Evolutionary conservation across 2,113 vertebrate species (phyloP), one percentile per base, ranked within the genome.

Genomic region (Synchiropus splendidus): DNA sequence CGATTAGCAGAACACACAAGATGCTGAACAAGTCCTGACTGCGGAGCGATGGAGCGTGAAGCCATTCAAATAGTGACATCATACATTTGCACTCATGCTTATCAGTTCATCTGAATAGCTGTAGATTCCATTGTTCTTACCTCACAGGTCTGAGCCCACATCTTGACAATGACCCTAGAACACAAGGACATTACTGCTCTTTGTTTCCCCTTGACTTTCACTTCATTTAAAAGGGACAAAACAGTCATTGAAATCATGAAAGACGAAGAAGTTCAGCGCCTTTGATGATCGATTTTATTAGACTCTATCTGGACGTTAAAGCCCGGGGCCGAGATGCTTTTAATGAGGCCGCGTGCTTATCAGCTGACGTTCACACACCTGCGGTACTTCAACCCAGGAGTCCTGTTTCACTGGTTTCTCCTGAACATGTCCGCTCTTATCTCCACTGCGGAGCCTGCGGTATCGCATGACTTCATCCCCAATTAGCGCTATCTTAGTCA

Each of bases 341-440:
- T 58, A 36, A 67, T 54, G 42, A 67, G 52, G 39, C 45, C 45
- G 57, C 74, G 56, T 82, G 58, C 76, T 70, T 82, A 43, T 58
- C 33, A 36, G 45, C 42, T 80, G 70, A 83, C 39, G 52, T 54
- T 41, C 64, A 18, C 64, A 48, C 68, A 83, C 82, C 75, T 77
- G 75, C 48, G 72, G 16, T 10, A 5, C 36, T 37, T 57, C 50
- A 35, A 39, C 41, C 36, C 48, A 40, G 50, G 63, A 66, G 46
- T 67, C 58, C 36, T 71, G 49, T 68, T 82, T 74, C 60, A 46
- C 10, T 27, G 8, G 31, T 61, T 60, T 61, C 45, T 37, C 10
- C 16, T 34, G 12, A 75, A 69, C 70, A 54, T 45, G 56, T 63
- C 62, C 4, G 16, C 53, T 67, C 71, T 60, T 64, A 79, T 78